Percentiles rank a stretch among this genome's conserved stretches.
Evolutionary conservation across 2,113 vertebrate genomes (phyloP).

Genomic region (Sphyrna mokarran): DNA sequence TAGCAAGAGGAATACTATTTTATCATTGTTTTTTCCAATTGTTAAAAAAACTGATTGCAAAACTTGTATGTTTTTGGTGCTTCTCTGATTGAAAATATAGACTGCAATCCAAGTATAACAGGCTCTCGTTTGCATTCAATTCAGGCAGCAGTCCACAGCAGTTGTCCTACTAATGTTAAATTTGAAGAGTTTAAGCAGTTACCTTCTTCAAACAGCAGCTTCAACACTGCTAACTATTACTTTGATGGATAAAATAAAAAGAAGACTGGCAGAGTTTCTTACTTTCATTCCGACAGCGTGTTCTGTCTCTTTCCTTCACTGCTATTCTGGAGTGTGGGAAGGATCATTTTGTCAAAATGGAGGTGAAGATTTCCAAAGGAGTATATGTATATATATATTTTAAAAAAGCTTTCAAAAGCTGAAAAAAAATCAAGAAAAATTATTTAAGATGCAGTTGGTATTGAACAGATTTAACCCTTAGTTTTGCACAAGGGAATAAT

Average conservation of each 20-base stretch:
- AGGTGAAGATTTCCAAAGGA: background rate
- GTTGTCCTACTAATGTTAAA: background rate
- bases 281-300: background rate
- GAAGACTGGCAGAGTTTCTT: background rate
- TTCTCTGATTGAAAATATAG: background rate
- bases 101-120: background rate
- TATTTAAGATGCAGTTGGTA: background rate
- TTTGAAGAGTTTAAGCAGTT: background rate
- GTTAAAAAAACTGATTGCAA: background rate
- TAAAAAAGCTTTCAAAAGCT: background rate
- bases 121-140: background rate
- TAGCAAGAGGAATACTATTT: background rate
- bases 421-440: background rate
- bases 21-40: background rate
- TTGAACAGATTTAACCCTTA: background rate
- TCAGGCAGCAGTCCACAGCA: background rate
- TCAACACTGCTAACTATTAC: background rate
- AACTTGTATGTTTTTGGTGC: background rate
- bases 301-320: background rate
- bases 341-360: background rate
- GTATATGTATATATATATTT: too few relatives aligned
- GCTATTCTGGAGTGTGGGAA: background rate
- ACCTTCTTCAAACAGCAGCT: background rate
- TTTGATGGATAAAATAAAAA: background rate
- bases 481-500: background rate